phyloP scores from a whole-genome alignment of 2,797 vertebrate genomes.

The Oreochromis mossambicus region DNA sequence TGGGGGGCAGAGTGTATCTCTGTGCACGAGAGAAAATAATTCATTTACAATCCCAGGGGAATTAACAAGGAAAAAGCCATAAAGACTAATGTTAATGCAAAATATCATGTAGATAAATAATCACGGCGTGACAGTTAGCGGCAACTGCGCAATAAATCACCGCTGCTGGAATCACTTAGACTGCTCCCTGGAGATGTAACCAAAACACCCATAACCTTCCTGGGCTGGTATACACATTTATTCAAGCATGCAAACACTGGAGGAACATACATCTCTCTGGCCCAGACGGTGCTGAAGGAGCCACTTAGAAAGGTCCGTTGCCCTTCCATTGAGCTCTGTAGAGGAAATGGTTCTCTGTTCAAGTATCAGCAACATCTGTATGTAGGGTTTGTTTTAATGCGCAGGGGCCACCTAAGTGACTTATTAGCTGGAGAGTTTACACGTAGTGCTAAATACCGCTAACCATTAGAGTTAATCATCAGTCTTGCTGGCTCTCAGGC shows the following conservation, averaged over 20 bases:
- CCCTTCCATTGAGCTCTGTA: constrained; percentile 10
- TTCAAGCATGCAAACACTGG: constrained; percentile 1
- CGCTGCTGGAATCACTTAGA: constrained; percentile 11
- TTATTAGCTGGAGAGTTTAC: constrained; percentile 44
- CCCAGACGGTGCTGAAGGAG: neutral
- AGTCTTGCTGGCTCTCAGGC: constrained; percentile 3
- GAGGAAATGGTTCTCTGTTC: neutral
- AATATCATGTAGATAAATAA: constrained; percentile 27
- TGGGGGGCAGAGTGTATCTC: neutral
- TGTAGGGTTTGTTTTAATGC: neutral
- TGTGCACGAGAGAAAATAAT: neutral
- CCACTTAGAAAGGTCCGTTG: constrained; percentile 6
- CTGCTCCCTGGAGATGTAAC: constrained; percentile 42
- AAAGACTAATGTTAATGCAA: constrained; percentile 20
- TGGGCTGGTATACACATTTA: neutral
- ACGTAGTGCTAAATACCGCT: neutral
- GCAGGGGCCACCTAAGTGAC: neutral
- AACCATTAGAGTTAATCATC: constrained; percentile 38
- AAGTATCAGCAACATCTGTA: constrained; percentile 1
- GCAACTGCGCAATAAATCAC: constrained; percentile 30
- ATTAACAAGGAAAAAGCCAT: neutral
- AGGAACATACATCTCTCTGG: neutral
- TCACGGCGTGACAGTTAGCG: neutral
- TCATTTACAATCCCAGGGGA: neutral
- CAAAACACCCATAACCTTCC: constrained; percentile 35